Evolutionary conservation across 2,888 invertebrate species (phyloP).

Genomic region (Drosophila trichaetosa): DNA sequence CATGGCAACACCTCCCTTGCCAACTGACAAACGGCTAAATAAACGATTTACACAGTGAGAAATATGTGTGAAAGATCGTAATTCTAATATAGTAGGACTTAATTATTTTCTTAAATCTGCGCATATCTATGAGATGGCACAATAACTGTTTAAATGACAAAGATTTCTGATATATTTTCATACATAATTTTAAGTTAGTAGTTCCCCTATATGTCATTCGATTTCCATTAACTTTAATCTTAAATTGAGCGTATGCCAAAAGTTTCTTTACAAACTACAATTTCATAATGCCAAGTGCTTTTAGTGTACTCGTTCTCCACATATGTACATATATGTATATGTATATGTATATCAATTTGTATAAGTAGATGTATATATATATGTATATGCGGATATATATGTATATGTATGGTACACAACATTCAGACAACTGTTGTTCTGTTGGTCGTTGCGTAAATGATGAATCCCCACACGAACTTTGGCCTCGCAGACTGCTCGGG

Average conservation of each 20-base stretch:
- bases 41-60: constrained; percentile 48
- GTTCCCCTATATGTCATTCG: background rate
- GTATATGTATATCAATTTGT: background rate
- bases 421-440: constrained; percentile 45
- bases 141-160: background rate
- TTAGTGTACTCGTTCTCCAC: constrained; percentile 23
- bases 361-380: background rate
- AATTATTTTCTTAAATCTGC: background rate
- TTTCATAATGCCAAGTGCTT: constrained; percentile 40
- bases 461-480: constrained; percentile 60
- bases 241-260: constrained; percentile 25
- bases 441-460: constrained; percentile 50
- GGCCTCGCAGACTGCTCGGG: constrained; percentile 50
- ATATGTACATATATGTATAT: background rate
- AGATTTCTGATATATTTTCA: background rate
- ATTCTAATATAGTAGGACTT: background rate
- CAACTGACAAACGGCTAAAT: constrained; percentile 29
- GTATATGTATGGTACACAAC: background rate
- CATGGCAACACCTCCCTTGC: constrained; percentile 38
- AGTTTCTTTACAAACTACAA: constrained; percentile 28
- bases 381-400: background rate
- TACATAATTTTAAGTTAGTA: background rate
- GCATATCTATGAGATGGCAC: background rate
- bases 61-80: constrained; percentile 38
- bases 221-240: constrained; percentile 9